Evolutionary conservation across 2,113 vertebrate genomes (phyloP).

Genomic region (Mystacornis crossleyi): DNA sequence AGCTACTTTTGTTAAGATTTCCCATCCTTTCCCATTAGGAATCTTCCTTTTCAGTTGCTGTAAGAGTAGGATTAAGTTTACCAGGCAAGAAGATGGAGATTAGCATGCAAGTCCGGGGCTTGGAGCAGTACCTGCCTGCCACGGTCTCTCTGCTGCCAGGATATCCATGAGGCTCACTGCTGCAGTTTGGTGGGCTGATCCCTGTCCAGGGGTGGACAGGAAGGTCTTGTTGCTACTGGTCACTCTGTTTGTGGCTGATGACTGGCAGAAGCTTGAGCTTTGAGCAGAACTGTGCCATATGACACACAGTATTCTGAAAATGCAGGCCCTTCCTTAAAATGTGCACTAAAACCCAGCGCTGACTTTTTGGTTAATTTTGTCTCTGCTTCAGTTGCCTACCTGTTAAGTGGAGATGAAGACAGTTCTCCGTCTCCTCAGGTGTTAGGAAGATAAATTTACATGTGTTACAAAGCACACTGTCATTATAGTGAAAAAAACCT

Average conservation of each 20-base stretch:
- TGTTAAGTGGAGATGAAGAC: neutral
- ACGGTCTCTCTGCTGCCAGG: neutral
- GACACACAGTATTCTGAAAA: neutral
- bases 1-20: slow-evolving; percentile 14
- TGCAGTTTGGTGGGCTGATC: neutral
- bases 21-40: neutral
- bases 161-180: accelerated
- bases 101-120: neutral
- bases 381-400: neutral
- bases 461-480: neutral
- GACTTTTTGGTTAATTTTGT: neutral
- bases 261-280: neutral
- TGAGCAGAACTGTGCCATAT: neutral
- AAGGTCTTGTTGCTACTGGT: neutral
- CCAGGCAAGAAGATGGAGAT: neutral
- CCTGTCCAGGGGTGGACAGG: neutral
- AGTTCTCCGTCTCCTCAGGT: neutral
- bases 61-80: neutral
- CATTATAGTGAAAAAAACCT: neutral
- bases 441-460: neutral
- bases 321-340: neutral
- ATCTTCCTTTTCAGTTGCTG: neutral
- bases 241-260: neutral
- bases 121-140: neutral
- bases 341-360: neutral